phyloP scores from a whole-genome alignment of 2,888 invertebrate species.

The Palloptera scutellata region DNA sequence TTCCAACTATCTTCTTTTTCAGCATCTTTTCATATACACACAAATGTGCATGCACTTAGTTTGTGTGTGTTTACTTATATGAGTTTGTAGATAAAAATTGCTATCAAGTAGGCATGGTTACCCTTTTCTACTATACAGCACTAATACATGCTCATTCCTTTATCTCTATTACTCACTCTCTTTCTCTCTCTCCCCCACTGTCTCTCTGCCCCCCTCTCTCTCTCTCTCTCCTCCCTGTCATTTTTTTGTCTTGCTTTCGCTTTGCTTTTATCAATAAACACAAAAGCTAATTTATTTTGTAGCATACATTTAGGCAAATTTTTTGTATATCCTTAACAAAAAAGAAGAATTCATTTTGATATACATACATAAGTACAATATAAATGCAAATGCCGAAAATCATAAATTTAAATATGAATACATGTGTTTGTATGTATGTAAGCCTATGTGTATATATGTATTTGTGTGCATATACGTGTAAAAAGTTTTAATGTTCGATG shows the following conservation, averaged over 20 bases:
- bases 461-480: no score
- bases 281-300: slow-evolving; percentile 56
- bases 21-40: neutral
- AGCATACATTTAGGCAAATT: slow-evolving; percentile 54
- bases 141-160: neutral
- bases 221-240: neutral
- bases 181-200: neutral
- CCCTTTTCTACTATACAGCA: neutral
- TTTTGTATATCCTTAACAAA: neutral
- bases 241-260: neutral
- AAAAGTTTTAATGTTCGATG: no score
- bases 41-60: neutral
- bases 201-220: neutral
- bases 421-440: no score
- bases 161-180: neutral
- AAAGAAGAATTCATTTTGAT: neutral
- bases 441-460: no score
- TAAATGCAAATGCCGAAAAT: slow-evolving; percentile 9
- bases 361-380: no score
- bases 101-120: neutral
- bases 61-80: neutral
- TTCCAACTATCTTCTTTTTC: neutral
- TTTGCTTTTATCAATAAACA: neutral
- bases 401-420: slow-evolving; percentile 16
- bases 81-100: neutral